These are phyloP conservation scores for Ptilorrhoa leucosticta DNA, from an alignment of 2,113 vertebrate species.

Conservation along the genomic window DNA sequence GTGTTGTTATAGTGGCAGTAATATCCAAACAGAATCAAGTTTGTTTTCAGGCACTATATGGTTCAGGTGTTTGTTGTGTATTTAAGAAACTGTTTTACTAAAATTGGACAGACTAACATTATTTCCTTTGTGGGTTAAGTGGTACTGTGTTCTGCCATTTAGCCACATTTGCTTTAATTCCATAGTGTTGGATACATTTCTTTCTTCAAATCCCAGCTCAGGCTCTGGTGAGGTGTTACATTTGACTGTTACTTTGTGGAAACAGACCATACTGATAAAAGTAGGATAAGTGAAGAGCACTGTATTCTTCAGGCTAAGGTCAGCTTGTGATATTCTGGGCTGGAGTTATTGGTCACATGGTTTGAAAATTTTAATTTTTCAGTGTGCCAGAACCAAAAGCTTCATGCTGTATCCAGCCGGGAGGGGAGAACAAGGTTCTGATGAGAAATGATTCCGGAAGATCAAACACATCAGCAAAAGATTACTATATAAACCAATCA, in stretches of 20 bases:
- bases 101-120: not conserved
- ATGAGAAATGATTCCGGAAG: constrained; percentile 75
- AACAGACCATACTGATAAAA: not conserved
- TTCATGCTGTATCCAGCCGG: not conserved
- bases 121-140: not conserved
- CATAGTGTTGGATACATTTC: not conserved
- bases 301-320: not conserved
- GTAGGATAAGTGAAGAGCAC: not conserved
- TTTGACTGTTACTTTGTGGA: not conserved
- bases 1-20: not conserved
- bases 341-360: not conserved
- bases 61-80: not conserved
- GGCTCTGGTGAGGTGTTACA: not conserved
- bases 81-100: not conserved
- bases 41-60: not conserved
- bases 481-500: constrained; percentile 93
- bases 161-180: not conserved
- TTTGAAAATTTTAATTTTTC: constrained; percentile 19
- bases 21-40: not conserved
- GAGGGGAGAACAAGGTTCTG: constrained; percentile 76
- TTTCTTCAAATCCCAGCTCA: not conserved
- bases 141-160: not conserved
- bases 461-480: constrained; percentile 80
- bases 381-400: constrained; percentile 64
- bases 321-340: not conserved